Evolutionary conservation across 2,797 vertebrate species (phyloP).

Genomic region (Anniella stebbinsi): DNA sequence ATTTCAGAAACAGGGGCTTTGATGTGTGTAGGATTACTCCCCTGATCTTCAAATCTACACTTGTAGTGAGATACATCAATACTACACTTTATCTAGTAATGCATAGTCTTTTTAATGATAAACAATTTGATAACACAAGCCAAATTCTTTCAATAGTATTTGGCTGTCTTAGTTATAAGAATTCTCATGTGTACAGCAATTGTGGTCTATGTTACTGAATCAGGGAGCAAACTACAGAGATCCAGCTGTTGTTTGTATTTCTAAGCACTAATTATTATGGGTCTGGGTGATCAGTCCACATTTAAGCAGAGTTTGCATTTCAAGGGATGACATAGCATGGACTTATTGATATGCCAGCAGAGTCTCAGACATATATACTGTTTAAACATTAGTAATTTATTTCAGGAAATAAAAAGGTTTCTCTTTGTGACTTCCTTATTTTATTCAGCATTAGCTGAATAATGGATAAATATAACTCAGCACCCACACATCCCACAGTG

Average conservation of each 20-base stretch:
- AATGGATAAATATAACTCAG: constrained; percentile 24
- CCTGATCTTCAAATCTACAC: background rate
- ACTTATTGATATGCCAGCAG: background rate
- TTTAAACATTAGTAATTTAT: constrained; percentile 23
- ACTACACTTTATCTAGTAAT: fast-evolving
- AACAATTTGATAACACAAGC: fast-evolving
- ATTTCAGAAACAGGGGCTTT: background rate
- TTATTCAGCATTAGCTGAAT: background rate
- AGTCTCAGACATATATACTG: background rate
- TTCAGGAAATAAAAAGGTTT: constrained; percentile 39
- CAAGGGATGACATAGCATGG: constrained; percentile 27
- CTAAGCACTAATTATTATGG: fast-evolving
- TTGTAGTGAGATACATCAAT: background rate
- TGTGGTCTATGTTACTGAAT: background rate
- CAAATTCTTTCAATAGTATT: background rate
- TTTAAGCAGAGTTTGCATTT: background rate
- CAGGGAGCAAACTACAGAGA: fast-evolving
- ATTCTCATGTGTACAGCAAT: fast-evolving
- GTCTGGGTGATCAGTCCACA: fast-evolving
- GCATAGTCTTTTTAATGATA: background rate
- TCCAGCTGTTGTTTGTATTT: background rate
- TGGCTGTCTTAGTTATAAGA: background rate
- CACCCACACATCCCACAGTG: constrained; percentile 7
- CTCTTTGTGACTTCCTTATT: constrained; percentile 19
- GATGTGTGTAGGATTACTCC: background rate